Percentiles rank a stretch among this genome's conserved stretches.
Evolutionary conservation across 2,797 vertebrate genomes (phyloP).

Genomic region (Austrolebias charrua): DNA sequence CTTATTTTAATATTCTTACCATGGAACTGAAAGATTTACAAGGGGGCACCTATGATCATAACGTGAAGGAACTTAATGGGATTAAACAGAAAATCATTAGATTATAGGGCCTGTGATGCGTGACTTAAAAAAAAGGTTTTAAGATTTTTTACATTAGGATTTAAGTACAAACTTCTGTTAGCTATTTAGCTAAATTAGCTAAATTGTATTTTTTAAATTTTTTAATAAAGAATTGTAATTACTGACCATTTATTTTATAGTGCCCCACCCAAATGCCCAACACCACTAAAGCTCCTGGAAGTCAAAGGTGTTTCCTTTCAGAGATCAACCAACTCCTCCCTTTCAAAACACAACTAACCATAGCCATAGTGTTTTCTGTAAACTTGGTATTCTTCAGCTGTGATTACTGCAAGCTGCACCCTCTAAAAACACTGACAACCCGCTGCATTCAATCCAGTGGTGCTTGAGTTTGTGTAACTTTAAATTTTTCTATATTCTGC

Average conservation of each 20-base stretch:
- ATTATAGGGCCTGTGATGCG: background rate
- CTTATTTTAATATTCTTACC: conserved; percentile 27
- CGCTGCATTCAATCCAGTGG: background rate
- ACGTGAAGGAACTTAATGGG: background rate
- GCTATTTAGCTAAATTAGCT: too few species aligned
- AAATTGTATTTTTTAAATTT: background rate
- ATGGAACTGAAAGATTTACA: conserved; percentile 5
- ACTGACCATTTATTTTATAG: conserved; percentile 4
- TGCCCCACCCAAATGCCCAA: conserved; percentile 10
- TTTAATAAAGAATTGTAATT: background rate
- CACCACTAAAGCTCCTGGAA: conserved; percentile 19
- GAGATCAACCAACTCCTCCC: conserved; percentile 7
- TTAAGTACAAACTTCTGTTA: background rate
- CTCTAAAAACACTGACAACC: conserved; percentile 8
- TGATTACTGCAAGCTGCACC: conserved; percentile 14
- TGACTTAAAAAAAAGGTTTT: background rate
- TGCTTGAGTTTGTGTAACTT: too few species aligned
- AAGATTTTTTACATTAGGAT: background rate
- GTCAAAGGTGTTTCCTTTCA: conserved; percentile 29
- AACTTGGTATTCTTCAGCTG: conserved; percentile 2
- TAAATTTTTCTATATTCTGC: too few species aligned
- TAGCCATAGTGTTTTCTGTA: conserved; percentile 4
- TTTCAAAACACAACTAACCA: conserved; percentile 6
- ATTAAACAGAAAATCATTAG: conserved; percentile 1
- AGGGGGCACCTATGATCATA: background rate